Evolutionary conservation across 1,140 invertebrate species (phyloP), one percentile per base, ranked within the genome.

Genomic region (Liolophura sinensis): DNA sequence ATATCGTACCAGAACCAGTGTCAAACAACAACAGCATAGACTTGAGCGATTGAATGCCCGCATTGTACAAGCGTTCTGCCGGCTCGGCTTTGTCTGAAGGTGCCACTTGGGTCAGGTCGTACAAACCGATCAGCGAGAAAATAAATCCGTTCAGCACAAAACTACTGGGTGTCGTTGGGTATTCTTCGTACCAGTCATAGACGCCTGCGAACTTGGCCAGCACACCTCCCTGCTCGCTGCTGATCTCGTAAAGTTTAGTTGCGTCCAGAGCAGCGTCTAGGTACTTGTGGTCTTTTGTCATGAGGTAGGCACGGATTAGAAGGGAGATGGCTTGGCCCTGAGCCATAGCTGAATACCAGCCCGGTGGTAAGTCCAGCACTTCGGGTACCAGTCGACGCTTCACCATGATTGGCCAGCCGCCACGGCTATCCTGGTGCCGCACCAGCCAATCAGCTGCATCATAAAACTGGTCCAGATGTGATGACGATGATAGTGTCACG

Each of bases 101-200:
- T 12, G 75, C 76, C 22, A 76, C 88, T 75, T 88, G 89, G 73
- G 90, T 90, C 31, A 98, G 85, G 87, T 99, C 97, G 80, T 98
- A 98, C 0, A 99, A 87, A 4, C 97, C 97, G 63, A 99, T 89
- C 1, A 99, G 87, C 0, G 97, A 95, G 85, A 98, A 99, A 73
- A 99, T 97, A 84, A 99, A 99, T 40, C 97, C 97, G 85, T 99
- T 99, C 1, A 99, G 89, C 12, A 99, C 96, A 85, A 97, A 98
- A 4, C 93, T 93, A 6, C 94, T 89, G 0, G 97, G 97, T 48
- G 89, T 91, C 0, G 97, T 99, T 7, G 97, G 97, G 84, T 99
- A 99, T 80, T 99, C 97, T 84, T 99, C 97, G 80, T 97, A 99
- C 94, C 94, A 96, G 20, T 86, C 83, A 77, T 92, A 93, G 78